phyloP scores from a whole-genome alignment of 2,888 invertebrate species.

The Acanthopleura granulata region DNA sequence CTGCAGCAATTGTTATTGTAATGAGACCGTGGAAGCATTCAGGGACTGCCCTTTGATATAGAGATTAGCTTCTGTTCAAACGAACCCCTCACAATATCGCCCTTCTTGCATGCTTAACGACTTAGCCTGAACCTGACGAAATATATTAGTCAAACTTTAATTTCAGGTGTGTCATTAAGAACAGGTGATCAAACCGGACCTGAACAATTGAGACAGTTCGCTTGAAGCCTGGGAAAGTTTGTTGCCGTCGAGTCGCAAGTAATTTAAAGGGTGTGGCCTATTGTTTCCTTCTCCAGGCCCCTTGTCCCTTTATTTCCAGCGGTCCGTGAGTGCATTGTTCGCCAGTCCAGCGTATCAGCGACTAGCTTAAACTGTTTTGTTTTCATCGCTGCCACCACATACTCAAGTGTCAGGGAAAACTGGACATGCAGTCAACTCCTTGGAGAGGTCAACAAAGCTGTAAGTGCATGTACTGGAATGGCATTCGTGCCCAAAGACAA shows the following conservation, averaged over 20 bases:
- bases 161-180: conserved; percentile 7
- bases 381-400: not conserved
- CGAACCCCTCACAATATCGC: conserved; percentile 1
- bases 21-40: not conserved
- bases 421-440: too few relatives aligned
- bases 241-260: not conserved
- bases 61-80: conserved; percentile 5
- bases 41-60: not conserved
- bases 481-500: too few relatives aligned
- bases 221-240: conserved; percentile 7
- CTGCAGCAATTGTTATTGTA: not conserved
- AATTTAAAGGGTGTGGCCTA: not conserved
- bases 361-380: not conserved
- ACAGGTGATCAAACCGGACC: not conserved
- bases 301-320: conserved; percentile 11
- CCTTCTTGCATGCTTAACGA: not conserved
- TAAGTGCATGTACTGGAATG: too few relatives aligned
- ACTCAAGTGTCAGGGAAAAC: too few relatives aligned
- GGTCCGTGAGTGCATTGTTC: not conserved
- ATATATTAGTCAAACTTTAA: conserved; percentile 17
- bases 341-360: not conserved
- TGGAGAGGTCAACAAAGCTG: too few relatives aligned
- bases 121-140: conserved; percentile 5
- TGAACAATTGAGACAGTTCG: not conserved
- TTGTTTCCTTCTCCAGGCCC: conserved; percentile 2